A percentile compares a stretch with the other conserved stretches of the same genome.
Conservation (phyloP, 2,113 vertebrate genomes). For the Vulpes ferrilata region DNA sequence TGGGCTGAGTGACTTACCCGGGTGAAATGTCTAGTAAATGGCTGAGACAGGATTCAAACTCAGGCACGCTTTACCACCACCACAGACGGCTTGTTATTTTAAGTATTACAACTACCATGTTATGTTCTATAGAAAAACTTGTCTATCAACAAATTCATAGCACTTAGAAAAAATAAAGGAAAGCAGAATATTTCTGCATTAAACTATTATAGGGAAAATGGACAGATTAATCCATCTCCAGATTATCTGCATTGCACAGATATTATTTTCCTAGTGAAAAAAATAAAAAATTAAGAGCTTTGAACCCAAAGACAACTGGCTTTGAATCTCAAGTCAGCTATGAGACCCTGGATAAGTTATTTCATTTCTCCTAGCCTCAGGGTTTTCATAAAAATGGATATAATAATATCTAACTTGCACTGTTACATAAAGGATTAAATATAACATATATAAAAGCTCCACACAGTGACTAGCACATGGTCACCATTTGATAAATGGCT, state of each 20-base stretch:
- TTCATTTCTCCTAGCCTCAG: background rate
- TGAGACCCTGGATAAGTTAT: background rate
- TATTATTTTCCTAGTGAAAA: slow-evolving; percentile 1
- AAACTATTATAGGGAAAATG: background rate
- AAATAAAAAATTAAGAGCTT: background rate
- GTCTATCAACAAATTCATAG: background rate
- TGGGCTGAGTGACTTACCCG: background rate
- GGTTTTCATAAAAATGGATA: background rate
- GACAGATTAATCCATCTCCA: background rate
- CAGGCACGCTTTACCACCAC: background rate
- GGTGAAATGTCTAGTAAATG: background rate
- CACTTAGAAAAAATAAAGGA: background rate
- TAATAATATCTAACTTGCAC: background rate
- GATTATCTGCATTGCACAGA: background rate
- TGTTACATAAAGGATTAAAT: background rate
- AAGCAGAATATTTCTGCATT: slow-evolving; percentile 17
- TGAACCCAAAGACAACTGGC: background rate
- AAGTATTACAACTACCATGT: background rate
- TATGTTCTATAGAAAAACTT: background rate
- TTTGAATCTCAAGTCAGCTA: background rate
- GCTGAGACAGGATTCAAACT: background rate
- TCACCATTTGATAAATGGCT: background rate
- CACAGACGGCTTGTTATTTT: background rate
- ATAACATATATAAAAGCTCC: background rate
- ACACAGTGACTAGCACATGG: background rate